Evolutionary conservation across 2,113 vertebrate genomes (phyloP).

Genomic region (Aspidoscelis tigris): DNA sequence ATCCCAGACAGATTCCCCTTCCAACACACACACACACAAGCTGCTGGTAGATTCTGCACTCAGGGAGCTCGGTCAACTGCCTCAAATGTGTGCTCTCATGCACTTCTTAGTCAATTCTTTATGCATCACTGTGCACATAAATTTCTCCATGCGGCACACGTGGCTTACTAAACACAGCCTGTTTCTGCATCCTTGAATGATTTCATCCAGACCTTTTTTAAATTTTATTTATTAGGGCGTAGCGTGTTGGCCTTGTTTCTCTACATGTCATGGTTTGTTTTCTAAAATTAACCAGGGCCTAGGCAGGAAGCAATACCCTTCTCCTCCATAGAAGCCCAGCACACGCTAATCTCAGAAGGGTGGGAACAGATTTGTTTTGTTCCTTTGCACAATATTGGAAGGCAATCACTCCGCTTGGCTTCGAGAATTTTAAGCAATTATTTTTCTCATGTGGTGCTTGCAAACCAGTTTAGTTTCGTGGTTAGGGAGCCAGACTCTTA

Average conservation of each 20-base stretch:
- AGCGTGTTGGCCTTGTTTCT: not conserved
- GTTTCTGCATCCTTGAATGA: slow-evolving; percentile 38
- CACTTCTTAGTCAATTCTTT: slow-evolving; percentile 39
- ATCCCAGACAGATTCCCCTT: no score
- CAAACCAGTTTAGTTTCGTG: not conserved
- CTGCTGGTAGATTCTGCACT: slow-evolving; percentile 4
- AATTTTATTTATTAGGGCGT: slow-evolving; percentile 19
- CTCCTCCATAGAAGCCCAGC: not conserved
- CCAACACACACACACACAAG: not conserved
- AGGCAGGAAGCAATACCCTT: not conserved
- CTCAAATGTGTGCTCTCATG: slow-evolving; percentile 46
- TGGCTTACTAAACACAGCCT: slow-evolving; percentile 38
- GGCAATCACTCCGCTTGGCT: not conserved
- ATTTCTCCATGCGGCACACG: slow-evolving; percentile 46
- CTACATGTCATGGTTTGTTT: not conserved
- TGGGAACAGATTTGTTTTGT: not conserved
- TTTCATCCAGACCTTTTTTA: slow-evolving; percentile 39
- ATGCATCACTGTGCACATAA: slow-evolving; percentile 50
- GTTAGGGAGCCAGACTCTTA: no score
- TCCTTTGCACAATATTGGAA: not conserved
- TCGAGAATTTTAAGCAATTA: not conserved
- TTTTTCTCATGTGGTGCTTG: not conserved
- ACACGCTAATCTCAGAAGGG: not conserved
- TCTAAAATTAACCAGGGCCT: slow-evolving; percentile 7
- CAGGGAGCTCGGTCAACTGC: slow-evolving; percentile 51